Conservation (phyloP, 2,797 vertebrate species). For the Aythya fuligula region DNA sequence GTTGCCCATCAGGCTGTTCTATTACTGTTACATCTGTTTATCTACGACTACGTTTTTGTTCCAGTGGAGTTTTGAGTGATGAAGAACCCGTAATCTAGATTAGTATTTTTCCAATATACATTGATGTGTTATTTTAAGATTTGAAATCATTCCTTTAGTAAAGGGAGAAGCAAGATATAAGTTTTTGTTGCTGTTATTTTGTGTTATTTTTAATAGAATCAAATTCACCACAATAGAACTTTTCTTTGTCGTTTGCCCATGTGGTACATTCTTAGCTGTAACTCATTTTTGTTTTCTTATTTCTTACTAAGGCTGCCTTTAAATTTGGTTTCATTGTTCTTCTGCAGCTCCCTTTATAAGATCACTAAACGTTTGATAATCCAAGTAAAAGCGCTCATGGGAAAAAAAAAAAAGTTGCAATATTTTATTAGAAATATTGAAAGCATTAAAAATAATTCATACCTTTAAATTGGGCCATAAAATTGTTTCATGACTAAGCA, state of each 20-base stretch:
- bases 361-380: neutral
- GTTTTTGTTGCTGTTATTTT: neutral
- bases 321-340: neutral
- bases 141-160: neutral
- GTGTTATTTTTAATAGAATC: neutral
- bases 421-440: neutral
- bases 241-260: accelerated
- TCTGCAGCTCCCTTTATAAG: neutral
- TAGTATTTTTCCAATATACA: neutral
- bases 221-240: neutral
- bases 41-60: neutral
- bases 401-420: neutral
- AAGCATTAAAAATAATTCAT: neutral
- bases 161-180: neutral
- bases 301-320: neutral
- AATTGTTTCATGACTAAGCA: neutral
- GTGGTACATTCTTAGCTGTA: neutral
- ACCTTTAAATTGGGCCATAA: neutral
- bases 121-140: neutral
- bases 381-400: neutral
- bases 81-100: neutral
- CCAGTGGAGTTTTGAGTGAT: neutral
- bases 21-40: neutral
- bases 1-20: neutral
- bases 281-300: neutral